Conservation (phyloP, 2,797 vertebrate species). For the Cirrhinus mrigala region DNA sequence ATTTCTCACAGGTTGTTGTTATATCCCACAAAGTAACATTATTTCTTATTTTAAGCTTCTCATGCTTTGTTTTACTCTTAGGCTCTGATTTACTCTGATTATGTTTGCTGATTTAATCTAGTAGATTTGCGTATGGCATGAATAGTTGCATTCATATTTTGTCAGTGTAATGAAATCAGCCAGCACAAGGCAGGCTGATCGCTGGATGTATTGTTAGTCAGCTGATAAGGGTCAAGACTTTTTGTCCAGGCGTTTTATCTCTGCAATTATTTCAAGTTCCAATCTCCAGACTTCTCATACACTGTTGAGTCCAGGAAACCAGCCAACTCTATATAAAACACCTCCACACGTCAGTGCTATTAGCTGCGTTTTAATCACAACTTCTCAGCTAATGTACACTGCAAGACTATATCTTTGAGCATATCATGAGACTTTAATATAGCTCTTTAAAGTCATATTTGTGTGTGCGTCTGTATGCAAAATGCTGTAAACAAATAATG, state of each 20-base stretch:
- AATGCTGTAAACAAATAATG: conserved; percentile 18
- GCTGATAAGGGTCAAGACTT: conserved; percentile 51
- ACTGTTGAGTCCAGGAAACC: conserved; percentile 1
- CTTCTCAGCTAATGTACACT: background rate
- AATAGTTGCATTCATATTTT: conserved; percentile 47
- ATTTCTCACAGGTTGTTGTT: background rate
- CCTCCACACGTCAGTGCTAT: background rate
- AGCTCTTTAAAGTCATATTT: background rate
- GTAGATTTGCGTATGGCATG: background rate
- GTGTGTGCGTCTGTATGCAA: background rate
- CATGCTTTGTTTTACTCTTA: background rate
- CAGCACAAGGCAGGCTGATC: conserved; percentile 1
- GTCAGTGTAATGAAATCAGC: conserved; percentile 33
- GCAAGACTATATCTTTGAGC: background rate
- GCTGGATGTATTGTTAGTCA: conserved; percentile 39
- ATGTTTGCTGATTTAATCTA: conserved; percentile 17
- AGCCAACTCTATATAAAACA: conserved; percentile 5
- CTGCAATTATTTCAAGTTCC: conserved; percentile 16
- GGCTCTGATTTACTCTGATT: conserved; percentile 13
- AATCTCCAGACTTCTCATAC: conserved; percentile 27
- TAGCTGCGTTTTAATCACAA: background rate
- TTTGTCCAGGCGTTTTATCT: conserved; percentile 46
- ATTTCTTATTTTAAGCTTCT: conserved; percentile 8
- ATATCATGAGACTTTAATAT: background rate
- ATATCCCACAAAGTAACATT: background rate